These are phyloP conservation scores for Asarcornis scutulata DNA, from an alignment of 2,113 vertebrate species.

Conservation along the genomic window DNA sequence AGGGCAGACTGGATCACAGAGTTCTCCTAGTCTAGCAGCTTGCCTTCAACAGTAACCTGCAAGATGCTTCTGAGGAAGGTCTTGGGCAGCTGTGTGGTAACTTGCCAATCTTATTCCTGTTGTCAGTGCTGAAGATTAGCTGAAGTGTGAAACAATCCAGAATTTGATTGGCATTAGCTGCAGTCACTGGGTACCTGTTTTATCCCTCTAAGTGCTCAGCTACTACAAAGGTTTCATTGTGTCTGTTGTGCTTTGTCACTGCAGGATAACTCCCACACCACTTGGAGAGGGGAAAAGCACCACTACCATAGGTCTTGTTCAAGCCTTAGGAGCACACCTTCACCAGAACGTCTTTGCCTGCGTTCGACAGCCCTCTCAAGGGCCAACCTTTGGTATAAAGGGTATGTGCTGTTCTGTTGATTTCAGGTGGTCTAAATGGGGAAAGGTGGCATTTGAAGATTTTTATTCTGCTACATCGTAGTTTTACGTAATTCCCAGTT, in stretches of 20 bases:
- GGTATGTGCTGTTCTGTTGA: slow-evolving; percentile 70
- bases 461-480: not conserved
- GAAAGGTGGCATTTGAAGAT: not conserved
- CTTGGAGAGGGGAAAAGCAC: slow-evolving; percentile 98
- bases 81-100: not conserved
- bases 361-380: slow-evolving; percentile 97
- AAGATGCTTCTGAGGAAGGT: not conserved
- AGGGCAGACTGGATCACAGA: not conserved
- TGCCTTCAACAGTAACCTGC: not conserved
- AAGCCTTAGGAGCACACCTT: slow-evolving; percentile 93
- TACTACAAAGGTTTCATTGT: not conserved
- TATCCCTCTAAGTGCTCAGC: not conserved
- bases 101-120: not conserved
- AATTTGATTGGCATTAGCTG: not conserved
- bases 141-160: not conserved
- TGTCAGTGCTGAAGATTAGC: not conserved
- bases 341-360: slow-evolving; percentile 93
- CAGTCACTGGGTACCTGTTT: not conserved
- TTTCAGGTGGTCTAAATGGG: not conserved
- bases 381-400: slow-evolving; percentile 98
- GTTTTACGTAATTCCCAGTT: not conserved
- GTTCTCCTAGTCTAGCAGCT: not conserved
- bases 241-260: slow-evolving; percentile 29
- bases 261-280: slow-evolving; percentile 96
- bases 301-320: slow-evolving; percentile 92